A percentile compares a stretch with the other conserved stretches of the same genome.
phyloP scores from a whole-genome alignment of 2,888 invertebrate genomes.

The Ennomos fuscantarius region DNA sequence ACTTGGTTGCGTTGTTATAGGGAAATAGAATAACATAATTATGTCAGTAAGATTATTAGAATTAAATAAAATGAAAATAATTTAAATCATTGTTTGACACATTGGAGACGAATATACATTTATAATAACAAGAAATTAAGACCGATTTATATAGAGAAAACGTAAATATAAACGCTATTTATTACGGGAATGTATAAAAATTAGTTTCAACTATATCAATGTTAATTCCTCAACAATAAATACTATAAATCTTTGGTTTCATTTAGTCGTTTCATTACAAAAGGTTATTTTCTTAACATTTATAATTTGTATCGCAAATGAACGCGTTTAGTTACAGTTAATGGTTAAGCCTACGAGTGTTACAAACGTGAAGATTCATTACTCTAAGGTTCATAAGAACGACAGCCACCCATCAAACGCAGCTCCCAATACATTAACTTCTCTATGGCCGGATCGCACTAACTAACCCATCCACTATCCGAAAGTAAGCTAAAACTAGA shows the following conservation, averaged over 20 bases:
- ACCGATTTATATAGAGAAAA: slow-evolving; percentile 23
- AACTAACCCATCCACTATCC: slow-evolving; percentile 3
- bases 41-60: slow-evolving; percentile 39
- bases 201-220: slow-evolving; percentile 74
- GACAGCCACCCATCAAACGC: slow-evolving; percentile 40
- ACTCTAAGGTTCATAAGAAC: slow-evolving; percentile 53
- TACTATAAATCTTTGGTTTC: slow-evolving; percentile 83
- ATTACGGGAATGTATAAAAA: slow-evolving; percentile 76
- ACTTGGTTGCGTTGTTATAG: slow-evolving; percentile 79
- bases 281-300: slow-evolving; percentile 51
- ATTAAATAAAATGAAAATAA: slow-evolving; percentile 50
- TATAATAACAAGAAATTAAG: slow-evolving; percentile 31
- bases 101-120: slow-evolving; percentile 49
- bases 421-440: slow-evolving; percentile 33
- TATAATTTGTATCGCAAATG: slow-evolving; percentile 49
- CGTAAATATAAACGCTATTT: slow-evolving; percentile 38
- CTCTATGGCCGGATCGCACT: slow-evolving; percentile 19
- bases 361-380: slow-evolving; percentile 46
- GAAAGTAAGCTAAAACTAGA: background rate
- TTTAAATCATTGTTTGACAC: slow-evolving; percentile 55
- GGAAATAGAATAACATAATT: slow-evolving; percentile 50
- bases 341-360: slow-evolving; percentile 48
- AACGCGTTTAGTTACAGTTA: slow-evolving; percentile 44
- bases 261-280: slow-evolving; percentile 76
- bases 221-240: slow-evolving; percentile 79